A percentile compares a stretch with the other conserved stretches of the same genome.
Evolutionary conservation across 2,888 invertebrate genomes (phyloP).

Genomic region (Tetranychus piercei): DNA sequence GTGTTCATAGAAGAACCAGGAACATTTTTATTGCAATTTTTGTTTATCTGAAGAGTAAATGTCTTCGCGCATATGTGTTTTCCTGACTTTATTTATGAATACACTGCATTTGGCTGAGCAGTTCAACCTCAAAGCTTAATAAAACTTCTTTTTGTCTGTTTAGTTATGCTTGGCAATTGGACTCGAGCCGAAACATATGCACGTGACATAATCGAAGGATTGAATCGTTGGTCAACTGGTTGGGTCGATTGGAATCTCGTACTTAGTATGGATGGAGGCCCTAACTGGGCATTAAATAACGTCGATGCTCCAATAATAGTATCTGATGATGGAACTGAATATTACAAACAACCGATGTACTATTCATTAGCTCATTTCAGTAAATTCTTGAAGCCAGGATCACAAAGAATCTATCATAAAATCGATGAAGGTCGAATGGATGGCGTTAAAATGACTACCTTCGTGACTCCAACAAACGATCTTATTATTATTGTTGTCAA

Average conservation of each 20-base stretch:
- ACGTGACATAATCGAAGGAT: slow-evolving; percentile 30
- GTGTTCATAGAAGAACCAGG: background rate
- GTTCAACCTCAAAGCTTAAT: too few species aligned
- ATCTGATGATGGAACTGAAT: slow-evolving; percentile 33
- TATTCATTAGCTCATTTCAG: slow-evolving; percentile 41
- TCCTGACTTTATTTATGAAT: slow-evolving; percentile 38
- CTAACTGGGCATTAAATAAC: slow-evolving; percentile 39
- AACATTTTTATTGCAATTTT: background rate
- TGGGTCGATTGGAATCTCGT: slow-evolving; percentile 43
- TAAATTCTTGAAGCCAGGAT: slow-evolving; percentile 30
- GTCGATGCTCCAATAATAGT: slow-evolving; percentile 41
- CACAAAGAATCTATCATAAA: slow-evolving; percentile 14
- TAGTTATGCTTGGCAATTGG: slow-evolving; percentile 38
- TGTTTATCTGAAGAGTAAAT: too few species aligned
- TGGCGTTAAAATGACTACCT: background rate
- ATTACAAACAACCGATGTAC: slow-evolving; percentile 42
- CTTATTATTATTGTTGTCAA: slow-evolving; percentile 2
- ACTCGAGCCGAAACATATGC: slow-evolving; percentile 47
- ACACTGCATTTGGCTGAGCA: slow-evolving; percentile 28
- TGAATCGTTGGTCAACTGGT: slow-evolving; percentile 38
- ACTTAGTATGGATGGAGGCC: slow-evolving; percentile 37
- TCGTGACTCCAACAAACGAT: background rate
- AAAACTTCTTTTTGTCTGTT: too few species aligned
- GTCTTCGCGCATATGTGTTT: too few species aligned
- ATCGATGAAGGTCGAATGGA: background rate